These are phyloP conservation scores for Anas platyrhynchos DNA, from an alignment of 2,113 vertebrate species.

Conservation along the genomic window DNA sequence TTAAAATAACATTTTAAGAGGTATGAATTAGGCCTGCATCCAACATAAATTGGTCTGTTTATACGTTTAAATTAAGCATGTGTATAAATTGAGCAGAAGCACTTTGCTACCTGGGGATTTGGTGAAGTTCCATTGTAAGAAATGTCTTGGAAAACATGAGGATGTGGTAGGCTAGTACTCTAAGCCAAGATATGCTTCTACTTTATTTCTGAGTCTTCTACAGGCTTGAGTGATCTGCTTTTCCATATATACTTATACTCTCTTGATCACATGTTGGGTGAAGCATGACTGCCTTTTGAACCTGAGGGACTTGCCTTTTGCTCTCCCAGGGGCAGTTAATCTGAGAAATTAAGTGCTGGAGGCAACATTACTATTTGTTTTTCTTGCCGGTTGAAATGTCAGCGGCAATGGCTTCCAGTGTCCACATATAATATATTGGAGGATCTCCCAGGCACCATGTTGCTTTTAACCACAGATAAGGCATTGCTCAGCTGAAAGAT, in stretches of 20 bases:
- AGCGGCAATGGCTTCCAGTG: not conserved
- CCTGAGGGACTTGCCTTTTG: not conserved
- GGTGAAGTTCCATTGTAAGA: not conserved
- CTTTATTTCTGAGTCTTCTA: not conserved
- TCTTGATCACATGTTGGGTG: accelerated
- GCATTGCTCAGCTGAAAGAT: not conserved
- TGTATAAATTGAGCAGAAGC: conserved; percentile 1
- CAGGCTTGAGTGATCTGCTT: not conserved
- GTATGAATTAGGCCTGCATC: not conserved
- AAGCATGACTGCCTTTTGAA: not conserved
- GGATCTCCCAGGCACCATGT: not conserved
- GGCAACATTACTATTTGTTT: accelerated
- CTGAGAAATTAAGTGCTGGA: not conserved
- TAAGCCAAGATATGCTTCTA: not conserved
- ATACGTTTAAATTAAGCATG: conserved; percentile 1
- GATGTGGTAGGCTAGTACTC: not conserved
- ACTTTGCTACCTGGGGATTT: conserved; percentile 16
- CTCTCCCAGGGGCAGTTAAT: not conserved
- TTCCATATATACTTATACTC: accelerated
- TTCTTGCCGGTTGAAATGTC: not conserved
- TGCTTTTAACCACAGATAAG: not conserved
- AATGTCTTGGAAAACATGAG: not conserved
- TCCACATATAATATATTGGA: not conserved
- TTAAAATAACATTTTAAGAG: conserved; percentile 4
- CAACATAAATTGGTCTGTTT: conserved; percentile 6